These are phyloP conservation scores for Tyrophagus putrescentiae DNA, from an alignment of 1,140 invertebrate genomes.

Conservation along the genomic window DNA sequence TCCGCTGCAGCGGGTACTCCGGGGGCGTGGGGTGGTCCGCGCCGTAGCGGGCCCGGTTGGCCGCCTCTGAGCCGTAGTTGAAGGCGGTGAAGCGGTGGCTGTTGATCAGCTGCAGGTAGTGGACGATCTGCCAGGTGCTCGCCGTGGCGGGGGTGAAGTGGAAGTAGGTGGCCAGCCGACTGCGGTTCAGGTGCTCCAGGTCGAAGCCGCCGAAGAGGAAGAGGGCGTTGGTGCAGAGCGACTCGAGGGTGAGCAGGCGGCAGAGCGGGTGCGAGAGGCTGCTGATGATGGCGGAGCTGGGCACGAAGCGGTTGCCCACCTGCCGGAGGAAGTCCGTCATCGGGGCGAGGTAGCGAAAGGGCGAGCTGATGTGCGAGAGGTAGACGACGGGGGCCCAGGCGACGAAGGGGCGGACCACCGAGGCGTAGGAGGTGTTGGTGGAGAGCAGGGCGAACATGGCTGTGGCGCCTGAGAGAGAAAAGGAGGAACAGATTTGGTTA, in stretches of 20 bases:
- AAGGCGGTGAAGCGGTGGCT: constrained; percentile 24
- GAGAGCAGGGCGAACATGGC: constrained; percentile 41
- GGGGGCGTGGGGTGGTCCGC: constrained; percentile 14
- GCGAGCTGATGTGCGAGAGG: background rate
- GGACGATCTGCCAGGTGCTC: constrained; percentile 54
- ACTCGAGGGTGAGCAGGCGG: background rate
- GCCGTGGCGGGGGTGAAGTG: constrained; percentile 66
- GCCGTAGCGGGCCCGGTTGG: constrained; percentile 1
- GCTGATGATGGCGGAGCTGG: background rate
- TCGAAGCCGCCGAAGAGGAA: too few relatives aligned
- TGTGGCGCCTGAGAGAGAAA: constrained; percentile 50
- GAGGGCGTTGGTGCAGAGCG: background rate
- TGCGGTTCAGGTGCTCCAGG: constrained; percentile 36
- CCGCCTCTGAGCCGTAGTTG: constrained; percentile 25
- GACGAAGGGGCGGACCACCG: constrained; percentile 9
- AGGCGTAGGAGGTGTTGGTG: constrained; percentile 29
- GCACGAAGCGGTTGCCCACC: background rate
- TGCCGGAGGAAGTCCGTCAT: background rate
- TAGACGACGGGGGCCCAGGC: constrained; percentile 1
- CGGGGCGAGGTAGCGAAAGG: background rate
- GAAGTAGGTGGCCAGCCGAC: constrained; percentile 52
- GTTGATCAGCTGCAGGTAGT: constrained; percentile 37
- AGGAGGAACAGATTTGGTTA: too few relatives aligned
- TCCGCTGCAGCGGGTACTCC: constrained; percentile 2
- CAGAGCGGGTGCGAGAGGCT: background rate